Conservation (phyloP, 2,113 vertebrate genomes). For the Eurystomus gularis region DNA sequence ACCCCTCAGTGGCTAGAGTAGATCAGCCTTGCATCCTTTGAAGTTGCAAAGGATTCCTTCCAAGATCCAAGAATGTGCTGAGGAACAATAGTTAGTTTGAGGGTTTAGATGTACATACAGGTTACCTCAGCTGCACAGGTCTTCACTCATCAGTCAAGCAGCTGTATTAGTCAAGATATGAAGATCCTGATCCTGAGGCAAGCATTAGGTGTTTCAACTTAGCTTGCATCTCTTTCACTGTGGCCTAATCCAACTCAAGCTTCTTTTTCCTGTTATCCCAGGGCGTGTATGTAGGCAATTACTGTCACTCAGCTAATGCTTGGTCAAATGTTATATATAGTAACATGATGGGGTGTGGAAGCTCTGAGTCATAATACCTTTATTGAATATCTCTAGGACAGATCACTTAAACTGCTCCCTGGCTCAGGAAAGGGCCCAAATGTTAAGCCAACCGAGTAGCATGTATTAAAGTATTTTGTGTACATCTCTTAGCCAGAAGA, state of each 20-base stretch:
- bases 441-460: rapidly evolving
- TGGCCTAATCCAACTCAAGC: neutral
- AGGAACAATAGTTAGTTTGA: neutral
- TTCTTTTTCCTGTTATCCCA: neutral
- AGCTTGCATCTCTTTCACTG: neutral
- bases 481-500: neutral
- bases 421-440: neutral
- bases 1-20: neutral
- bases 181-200: neutral
- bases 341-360: neutral
- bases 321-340: neutral
- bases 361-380: neutral
- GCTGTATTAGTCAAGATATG: neutral
- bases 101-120: neutral
- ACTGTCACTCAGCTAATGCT: neutral
- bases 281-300: neutral
- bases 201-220: neutral
- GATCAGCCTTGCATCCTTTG: neutral
- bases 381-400: neutral
- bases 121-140: neutral
- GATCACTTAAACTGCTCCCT: neutral
- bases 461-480: neutral
- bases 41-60: neutral
- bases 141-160: neutral
- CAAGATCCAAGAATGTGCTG: neutral